phyloP scores from a whole-genome alignment of 2,113 vertebrate species.

The Ameiurus melas region DNA sequence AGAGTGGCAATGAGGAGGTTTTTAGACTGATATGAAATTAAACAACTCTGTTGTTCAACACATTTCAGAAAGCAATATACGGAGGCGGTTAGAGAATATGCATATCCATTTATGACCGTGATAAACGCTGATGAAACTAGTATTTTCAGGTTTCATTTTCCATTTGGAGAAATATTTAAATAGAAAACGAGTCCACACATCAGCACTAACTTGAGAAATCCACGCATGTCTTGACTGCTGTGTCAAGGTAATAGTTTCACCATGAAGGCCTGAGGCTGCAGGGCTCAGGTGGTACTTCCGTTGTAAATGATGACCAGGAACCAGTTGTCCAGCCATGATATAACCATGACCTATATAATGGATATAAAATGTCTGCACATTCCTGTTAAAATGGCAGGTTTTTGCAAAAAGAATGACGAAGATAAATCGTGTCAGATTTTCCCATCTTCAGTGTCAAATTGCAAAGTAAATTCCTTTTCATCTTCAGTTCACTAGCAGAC shows the following conservation, averaged over 20 bases:
- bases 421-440: too few relatives aligned
- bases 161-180: neutral
- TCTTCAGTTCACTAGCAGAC: too few relatives aligned
- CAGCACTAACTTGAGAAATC: neutral
- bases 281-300: neutral
- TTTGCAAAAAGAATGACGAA: too few relatives aligned
- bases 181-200: neutral
- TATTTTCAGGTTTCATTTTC: neutral
- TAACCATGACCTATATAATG: neutral
- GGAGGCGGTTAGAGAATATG: neutral
- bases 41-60: too few relatives aligned
- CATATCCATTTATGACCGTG: neutral
- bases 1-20: too few relatives aligned
- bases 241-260: neutral
- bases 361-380: too few relatives aligned
- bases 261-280: neutral
- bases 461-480: too few relatives aligned
- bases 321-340: neutral
- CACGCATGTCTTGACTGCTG: neutral
- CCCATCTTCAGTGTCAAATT: too few relatives aligned
- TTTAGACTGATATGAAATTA: too few relatives aligned
- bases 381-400: too few relatives aligned
- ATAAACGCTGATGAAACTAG: neutral
- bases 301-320: slow-evolving; percentile 19
- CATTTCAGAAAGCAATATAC: too few relatives aligned